A percentile compares a stretch with the other conserved stretches of the same genome.
These are phyloP conservation scores for Poecilia velifera DNA, from an alignment of 2,797 vertebrate genomes.

Conservation along the genomic window DNA sequence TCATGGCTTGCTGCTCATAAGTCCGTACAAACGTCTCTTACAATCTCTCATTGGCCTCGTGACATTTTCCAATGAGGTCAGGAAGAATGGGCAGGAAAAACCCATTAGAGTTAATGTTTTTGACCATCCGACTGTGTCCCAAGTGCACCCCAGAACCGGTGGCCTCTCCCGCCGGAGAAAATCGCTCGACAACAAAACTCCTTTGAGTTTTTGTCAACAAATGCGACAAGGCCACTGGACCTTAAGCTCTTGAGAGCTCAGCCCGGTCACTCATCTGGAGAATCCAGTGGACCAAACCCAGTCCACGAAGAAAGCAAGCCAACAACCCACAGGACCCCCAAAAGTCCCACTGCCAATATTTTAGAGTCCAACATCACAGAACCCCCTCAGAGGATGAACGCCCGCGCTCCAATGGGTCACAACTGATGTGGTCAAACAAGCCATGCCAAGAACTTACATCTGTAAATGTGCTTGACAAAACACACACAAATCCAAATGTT, in stretches of 20 bases:
- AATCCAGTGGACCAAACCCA: neutral
- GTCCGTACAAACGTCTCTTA: neutral
- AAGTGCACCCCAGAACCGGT: neutral
- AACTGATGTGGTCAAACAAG: neutral
- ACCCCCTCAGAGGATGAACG: neutral
- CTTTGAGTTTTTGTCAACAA: slow-evolving; percentile 6
- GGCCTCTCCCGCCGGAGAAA: neutral
- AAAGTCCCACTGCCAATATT: neutral
- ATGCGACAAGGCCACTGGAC: neutral
- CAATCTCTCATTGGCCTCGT: neutral
- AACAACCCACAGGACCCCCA: neutral
- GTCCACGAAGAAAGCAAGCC: neutral
- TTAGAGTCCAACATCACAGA: neutral
- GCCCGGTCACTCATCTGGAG: neutral
- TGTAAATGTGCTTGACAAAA: neutral
- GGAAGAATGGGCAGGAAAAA: neutral
- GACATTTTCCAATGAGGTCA: neutral
- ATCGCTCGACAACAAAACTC: neutral
- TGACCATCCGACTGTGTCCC: slow-evolving; percentile 3
- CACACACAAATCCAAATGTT: neutral
- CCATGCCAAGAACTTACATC: neutral
- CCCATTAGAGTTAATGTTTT: slow-evolving; percentile 6
- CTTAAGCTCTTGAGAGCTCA: neutral
- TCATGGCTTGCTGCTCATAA: neutral
- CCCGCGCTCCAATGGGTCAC: neutral